Percentiles rank a stretch among this genome's conserved stretches.
These are phyloP conservation scores for Eremophila alpestris DNA, from an alignment of 2,797 vertebrate genomes.

Conservation along the genomic window DNA sequence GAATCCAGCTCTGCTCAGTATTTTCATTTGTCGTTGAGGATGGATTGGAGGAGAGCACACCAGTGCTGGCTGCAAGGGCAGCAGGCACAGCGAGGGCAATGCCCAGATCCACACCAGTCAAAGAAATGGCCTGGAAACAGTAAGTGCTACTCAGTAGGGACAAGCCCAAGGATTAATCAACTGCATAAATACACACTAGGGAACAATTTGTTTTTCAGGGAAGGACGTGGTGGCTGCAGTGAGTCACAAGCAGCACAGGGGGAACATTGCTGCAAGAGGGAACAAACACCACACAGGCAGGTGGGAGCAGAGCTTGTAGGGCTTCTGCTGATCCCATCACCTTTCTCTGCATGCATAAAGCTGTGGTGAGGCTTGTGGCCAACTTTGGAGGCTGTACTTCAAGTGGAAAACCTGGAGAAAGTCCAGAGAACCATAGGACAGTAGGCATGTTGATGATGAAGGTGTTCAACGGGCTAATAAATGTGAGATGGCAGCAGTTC, in stretches of 20 bases:
- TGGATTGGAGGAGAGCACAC: accelerated
- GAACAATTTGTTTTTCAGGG: background rate
- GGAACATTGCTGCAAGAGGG: background rate
- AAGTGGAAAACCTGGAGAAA: background rate
- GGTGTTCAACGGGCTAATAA: background rate
- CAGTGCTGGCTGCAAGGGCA: accelerated
- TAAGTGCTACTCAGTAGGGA: background rate
- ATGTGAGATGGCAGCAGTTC: background rate
- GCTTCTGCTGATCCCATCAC: background rate
- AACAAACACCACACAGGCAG: background rate
- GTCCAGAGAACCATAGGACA: background rate
- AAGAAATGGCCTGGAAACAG: background rate
- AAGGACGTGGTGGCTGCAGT: background rate
- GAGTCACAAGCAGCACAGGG: background rate
- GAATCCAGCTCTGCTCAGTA: background rate
- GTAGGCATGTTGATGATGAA: background rate
- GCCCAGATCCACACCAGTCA: accelerated
- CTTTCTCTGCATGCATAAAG: background rate
- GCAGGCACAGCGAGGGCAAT: accelerated
- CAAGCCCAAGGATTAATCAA: background rate
- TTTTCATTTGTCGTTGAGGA: background rate
- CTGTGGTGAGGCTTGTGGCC: background rate
- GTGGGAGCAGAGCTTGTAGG: background rate
- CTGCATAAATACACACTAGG: background rate
- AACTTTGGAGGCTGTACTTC: background rate